Base-by-base conservation (phyloP, 2,113 vertebrate species). In the Mobula birostris region DNA sequence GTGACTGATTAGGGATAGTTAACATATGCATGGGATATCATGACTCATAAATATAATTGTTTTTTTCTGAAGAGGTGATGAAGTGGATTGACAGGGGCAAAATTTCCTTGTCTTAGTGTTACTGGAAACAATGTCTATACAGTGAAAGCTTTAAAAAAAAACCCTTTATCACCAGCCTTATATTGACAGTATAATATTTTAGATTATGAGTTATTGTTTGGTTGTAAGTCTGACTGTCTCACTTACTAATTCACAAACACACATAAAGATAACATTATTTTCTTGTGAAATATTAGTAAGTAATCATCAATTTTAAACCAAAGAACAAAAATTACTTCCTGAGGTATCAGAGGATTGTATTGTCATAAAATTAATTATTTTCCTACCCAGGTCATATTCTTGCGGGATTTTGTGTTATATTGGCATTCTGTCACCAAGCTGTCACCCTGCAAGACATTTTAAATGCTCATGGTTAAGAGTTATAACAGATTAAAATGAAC, bases 331-430 rank as follows among this genome's bases (percentile, higher is more conserved):
- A n/a, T 56, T 87, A 8, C 24, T 76, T 61, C 36, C 72, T 19
- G 76, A n/a, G 48, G 27, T 77, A 94, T 48, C 72, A 40, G 36
- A 48, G 40, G 29, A 82, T 56, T 82, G 7, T 32, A 94, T 29
- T 32, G 14, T 66, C 66, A 36, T 36, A 70, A 87, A 21, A 56
- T 48, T 87, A 94, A 94, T 27, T 58, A 74, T 70, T 94, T 92
- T 94, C 98, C 98, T 97, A 98, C 98, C 98, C 98, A 98, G 15
- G 98, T 98, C 98, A 98, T 98, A 91, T 96, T 97, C 76, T 94
- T 94, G 95, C 98, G 96, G 94, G 96, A 96, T 95, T 96, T 96
- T 27, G 98, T 98, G 94, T 96, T 98, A 95, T 98, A 98, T 92
- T 96, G 96, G 94, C 98, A 98, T 95, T 98, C 98, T 17, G 98